These are phyloP conservation scores for Jacana jacana DNA, from an alignment of 2,113 vertebrate species.

Conservation along the genomic window DNA sequence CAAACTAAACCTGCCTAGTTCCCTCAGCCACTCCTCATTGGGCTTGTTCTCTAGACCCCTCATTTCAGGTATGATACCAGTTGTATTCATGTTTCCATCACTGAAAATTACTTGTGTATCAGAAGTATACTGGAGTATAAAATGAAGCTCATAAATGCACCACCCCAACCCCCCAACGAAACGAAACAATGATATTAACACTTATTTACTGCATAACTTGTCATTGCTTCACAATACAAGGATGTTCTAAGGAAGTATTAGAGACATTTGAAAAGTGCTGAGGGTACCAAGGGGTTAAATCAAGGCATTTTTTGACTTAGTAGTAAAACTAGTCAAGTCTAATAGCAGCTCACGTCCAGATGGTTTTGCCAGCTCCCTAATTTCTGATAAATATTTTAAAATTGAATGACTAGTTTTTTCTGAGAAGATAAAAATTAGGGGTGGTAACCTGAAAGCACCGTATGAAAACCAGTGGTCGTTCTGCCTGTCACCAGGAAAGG, in stretches of 20 bases:
- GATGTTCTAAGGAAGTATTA: not conserved
- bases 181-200: not conserved
- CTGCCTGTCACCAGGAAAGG: not conserved
- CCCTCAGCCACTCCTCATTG: too few species aligned
- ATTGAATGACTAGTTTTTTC: not conserved
- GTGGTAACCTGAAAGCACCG: not conserved
- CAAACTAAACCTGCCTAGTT: too few species aligned
- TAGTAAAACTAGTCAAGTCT: not conserved
- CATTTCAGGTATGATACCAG: not conserved
- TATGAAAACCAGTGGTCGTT: not conserved
- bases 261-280: not conserved
- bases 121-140: not conserved
- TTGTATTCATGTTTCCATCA: not conserved
- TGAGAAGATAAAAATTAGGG: not conserved
- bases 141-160: not conserved
- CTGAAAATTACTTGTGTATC: not conserved
- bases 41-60: too few species aligned
- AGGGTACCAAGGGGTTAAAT: not conserved
- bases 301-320: not conserved
- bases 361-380: not conserved
- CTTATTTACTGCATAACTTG: not conserved
- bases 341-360: not conserved
- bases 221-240: not conserved
- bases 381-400: not conserved
- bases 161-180: not conserved